Evolutionary conservation across 2,797 vertebrate genomes (phyloP).

Genomic region (Odontamblyopus rebecca): DNA sequence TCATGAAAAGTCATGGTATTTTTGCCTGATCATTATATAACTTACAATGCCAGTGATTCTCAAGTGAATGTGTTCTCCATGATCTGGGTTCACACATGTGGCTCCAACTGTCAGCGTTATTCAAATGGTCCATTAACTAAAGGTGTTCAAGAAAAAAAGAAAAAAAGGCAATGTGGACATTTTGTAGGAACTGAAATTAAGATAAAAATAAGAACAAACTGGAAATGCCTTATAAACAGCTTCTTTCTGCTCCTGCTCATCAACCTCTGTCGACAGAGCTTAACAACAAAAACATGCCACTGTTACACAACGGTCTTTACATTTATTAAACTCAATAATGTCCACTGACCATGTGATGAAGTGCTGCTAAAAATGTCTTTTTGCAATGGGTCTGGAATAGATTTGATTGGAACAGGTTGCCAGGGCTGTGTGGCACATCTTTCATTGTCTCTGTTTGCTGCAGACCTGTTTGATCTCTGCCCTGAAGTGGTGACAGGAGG

Average conservation of each 20-base stretch:
- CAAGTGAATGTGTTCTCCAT: constrained; percentile 58
- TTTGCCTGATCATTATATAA: background rate
- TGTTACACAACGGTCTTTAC: background rate
- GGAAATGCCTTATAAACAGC: constrained; percentile 66
- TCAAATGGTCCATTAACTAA: constrained; percentile 70
- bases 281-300: constrained; percentile 21
- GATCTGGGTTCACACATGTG: constrained; percentile 55
- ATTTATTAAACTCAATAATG: background rate
- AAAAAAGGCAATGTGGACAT: background rate
- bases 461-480: constrained; percentile 33
- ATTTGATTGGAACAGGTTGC: constrained; percentile 33
- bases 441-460: constrained; percentile 11
- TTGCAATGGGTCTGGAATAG: constrained; percentile 16
- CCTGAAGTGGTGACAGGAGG: constrained; percentile 25
- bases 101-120: constrained; percentile 59
- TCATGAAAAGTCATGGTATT: background rate
- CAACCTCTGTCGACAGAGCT: constrained; percentile 54
- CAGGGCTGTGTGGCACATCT: constrained; percentile 23
- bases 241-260: constrained; percentile 65
- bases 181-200: background rate
- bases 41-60: constrained; percentile 67
- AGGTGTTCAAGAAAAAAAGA: constrained; percentile 9
- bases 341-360: constrained; percentile 47
- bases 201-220: background rate
- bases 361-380: constrained; percentile 30